Percentiles rank a stretch among this genome's conserved stretches.
Conservation (phyloP, 2,113 vertebrate genomes). For the Stigmatopora argus region DNA sequence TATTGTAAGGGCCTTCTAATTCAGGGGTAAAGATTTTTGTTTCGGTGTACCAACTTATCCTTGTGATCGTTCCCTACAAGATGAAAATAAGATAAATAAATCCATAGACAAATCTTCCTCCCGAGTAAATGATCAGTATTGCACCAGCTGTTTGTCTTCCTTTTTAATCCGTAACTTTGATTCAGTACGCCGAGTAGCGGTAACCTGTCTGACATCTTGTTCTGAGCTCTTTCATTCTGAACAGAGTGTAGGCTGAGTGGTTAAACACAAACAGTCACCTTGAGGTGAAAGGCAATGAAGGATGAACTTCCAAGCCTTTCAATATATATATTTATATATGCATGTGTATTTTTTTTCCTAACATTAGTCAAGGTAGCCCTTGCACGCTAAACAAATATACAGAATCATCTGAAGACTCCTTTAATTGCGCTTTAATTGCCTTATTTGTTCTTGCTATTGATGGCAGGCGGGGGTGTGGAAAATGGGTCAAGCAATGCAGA, state of each 20-base stretch:
- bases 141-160: not conserved
- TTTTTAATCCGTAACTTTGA: conserved; percentile 53
- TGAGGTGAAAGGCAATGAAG: conserved; percentile 6
- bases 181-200: conserved; percentile 38
- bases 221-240: conserved; percentile 50
- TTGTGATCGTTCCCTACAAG: conserved; percentile 34
- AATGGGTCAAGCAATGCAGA: conserved; percentile 40
- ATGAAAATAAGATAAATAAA: conserved; percentile 10
- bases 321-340: conserved; percentile 17
- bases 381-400: conserved; percentile 35
- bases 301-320: conserved; percentile 5
- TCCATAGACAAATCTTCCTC: conserved; percentile 12
- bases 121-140: conserved; percentile 21
- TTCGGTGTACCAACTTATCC: conserved; percentile 53
- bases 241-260: conserved; percentile 45
- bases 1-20: conserved; percentile 72
- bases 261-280: conserved; percentile 31
- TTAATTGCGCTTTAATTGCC: conserved; percentile 70
- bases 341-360: conserved; percentile 7
- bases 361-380: conserved; percentile 12
- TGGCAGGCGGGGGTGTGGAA: conserved; percentile 35
- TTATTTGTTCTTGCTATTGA: conserved; percentile 65
- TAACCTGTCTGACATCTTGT: conserved; percentile 47
- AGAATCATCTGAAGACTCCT: conserved; percentile 51
- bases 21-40: conserved; percentile 70